A percentile compares a stretch with the other conserved stretches of the same genome.
Evolutionary conservation across 2,888 invertebrate species (phyloP).

Genomic region (Scaptomyza reducta): DNA sequence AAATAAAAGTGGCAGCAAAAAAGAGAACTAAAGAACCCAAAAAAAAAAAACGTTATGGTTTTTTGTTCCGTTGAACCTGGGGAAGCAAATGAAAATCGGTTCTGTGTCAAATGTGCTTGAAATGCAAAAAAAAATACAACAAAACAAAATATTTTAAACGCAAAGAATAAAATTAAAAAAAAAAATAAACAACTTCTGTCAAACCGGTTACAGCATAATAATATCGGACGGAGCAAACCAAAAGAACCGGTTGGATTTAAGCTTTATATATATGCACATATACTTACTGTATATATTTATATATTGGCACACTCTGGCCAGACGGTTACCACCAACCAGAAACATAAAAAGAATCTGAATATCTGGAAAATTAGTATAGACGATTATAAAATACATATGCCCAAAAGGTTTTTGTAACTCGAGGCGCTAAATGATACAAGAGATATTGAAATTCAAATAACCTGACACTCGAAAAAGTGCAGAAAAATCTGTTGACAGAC

Average conservation of each 20-base stretch:
- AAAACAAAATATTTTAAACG: constrained; percentile 41
- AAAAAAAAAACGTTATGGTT: constrained; percentile 18
- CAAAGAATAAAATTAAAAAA: constrained; percentile 56
- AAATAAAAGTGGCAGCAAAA: neutral
- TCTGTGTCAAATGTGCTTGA: constrained; percentile 70
- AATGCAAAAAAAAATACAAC: constrained; percentile 51
- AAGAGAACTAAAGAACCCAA: neutral
- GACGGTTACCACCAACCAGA: constrained; percentile 11
- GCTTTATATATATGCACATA: constrained; percentile 26
- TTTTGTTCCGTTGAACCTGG: constrained; percentile 25
- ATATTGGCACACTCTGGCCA: constrained; percentile 42
- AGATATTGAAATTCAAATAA: constrained; percentile 10
- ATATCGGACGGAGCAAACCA: constrained; percentile 48
- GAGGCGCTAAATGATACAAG: constrained; percentile 1
- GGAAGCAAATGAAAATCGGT: constrained; percentile 1
- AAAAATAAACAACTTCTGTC: constrained; percentile 12
- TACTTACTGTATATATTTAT: constrained; percentile 6
- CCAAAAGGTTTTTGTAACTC: constrained; percentile 15
- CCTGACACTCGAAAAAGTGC: neutral
- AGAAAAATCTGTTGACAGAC: constrained; percentile 18
- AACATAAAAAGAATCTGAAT: constrained; percentile 4
- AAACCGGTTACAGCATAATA: constrained; percentile 74
- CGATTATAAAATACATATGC: constrained; percentile 1
- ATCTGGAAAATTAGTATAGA: constrained; percentile 14
- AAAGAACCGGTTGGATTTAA: constrained; percentile 65